A percentile compares a stretch with the other conserved stretches of the same genome.
Conservation (phyloP, 2,888 invertebrate species). For the Philhelius pedissequus region DNA sequence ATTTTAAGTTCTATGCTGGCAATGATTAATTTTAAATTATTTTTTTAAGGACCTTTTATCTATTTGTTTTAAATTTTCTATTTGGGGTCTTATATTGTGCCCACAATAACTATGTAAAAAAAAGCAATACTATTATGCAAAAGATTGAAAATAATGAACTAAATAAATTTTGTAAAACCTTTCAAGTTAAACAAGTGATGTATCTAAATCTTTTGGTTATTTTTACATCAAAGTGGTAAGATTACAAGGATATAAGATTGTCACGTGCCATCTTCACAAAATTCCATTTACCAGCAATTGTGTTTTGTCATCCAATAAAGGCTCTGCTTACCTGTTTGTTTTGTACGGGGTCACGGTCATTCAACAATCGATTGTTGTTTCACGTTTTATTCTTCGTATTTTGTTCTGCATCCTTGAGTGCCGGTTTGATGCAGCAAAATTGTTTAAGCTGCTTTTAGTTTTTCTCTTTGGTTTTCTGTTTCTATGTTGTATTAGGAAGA, state of each 20-base stretch:
- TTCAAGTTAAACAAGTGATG: too few relatives aligned
- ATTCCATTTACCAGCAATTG: not conserved
- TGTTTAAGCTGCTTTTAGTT: not conserved
- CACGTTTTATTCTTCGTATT: not conserved
- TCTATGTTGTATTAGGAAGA: not conserved
- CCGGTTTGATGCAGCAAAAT: slow-evolving; percentile 47
- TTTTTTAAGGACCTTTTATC: too few relatives aligned
- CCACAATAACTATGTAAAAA: too few relatives aligned
- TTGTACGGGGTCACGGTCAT: slow-evolving; percentile 56
- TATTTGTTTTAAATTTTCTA: too few relatives aligned
- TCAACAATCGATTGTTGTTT: slow-evolving; percentile 48
- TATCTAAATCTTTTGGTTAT: too few relatives aligned
- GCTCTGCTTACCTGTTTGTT: slow-evolving; percentile 35
- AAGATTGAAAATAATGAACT: too few relatives aligned
- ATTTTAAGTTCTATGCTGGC: too few relatives aligned
- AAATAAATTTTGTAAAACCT: too few relatives aligned
- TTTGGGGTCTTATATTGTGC: too few relatives aligned
- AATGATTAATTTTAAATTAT: too few relatives aligned
- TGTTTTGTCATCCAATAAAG: not conserved
- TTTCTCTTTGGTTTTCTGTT: not conserved
- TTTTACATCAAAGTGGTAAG: not conserved
- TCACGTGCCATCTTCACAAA: slow-evolving; percentile 5
- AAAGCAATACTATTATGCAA: too few relatives aligned
- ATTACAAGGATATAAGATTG: not conserved
- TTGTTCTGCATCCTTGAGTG: slow-evolving; percentile 29